phyloP scores from a whole-genome alignment of 2,113 vertebrate species.

The Talpa occidentalis region DNA sequence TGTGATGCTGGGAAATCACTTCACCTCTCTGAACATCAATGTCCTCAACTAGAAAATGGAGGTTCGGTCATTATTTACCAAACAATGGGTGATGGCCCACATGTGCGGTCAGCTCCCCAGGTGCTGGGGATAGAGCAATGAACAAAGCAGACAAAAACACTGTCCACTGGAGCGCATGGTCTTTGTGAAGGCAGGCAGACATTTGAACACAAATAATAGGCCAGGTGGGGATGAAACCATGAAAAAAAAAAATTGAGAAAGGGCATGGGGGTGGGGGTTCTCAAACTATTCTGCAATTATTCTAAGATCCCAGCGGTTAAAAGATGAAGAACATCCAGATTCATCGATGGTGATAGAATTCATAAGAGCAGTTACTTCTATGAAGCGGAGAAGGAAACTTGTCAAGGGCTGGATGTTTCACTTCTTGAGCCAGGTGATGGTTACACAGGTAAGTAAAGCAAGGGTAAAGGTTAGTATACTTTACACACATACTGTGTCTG shows the following conservation, averaged over 20 bases:
- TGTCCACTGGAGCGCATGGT: not conserved
- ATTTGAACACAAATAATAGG: not conserved
- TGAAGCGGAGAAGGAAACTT: not conserved
- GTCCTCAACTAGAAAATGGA: not conserved
- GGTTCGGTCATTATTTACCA: not conserved
- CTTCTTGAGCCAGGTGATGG: not conserved
- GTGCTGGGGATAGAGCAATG: not conserved
- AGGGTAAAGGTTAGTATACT: not conserved
- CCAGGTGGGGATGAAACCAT: not conserved
- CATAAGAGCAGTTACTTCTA: not conserved
- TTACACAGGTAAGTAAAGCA: not conserved
- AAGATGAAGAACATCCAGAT: not conserved
- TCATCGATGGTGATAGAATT: not conserved
- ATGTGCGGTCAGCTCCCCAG: not conserved
- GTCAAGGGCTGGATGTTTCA: too few relatives aligned
- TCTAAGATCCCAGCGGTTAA: not conserved
- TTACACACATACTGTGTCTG: not conserved
- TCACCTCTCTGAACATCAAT: not conserved
- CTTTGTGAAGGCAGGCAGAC: not conserved
- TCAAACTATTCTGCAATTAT: not conserved
- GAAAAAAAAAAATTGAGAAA: not conserved
- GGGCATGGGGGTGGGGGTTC: not conserved
- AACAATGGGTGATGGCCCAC: not conserved
- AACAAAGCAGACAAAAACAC: not conserved
- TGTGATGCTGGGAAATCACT: not conserved